Conservation (phyloP, 2,113 vertebrate genomes). For the Gnathonemus echidnorhynchus region DNA sequence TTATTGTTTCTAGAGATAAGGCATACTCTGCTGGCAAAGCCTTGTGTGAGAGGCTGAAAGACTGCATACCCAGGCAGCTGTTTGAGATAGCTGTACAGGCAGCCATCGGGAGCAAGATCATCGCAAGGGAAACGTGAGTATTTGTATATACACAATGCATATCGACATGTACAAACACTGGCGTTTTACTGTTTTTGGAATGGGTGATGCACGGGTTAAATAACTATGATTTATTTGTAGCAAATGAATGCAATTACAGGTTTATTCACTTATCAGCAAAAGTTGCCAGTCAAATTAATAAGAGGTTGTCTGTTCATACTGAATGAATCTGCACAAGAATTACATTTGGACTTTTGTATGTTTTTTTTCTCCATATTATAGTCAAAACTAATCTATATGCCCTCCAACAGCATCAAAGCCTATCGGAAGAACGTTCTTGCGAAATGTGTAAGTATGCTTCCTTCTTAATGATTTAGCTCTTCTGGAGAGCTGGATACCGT, state of each 20-base stretch:
- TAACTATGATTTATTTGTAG: not conserved
- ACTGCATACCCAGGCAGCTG: constrained; percentile 85
- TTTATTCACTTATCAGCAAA: not conserved
- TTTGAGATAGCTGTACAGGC: constrained; percentile 95
- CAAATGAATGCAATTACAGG: not conserved
- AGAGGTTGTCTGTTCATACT: not conserved
- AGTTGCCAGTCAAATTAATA: not conserved
- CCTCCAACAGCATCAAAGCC: constrained; percentile 76
- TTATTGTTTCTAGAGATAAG: constrained; percentile 48
- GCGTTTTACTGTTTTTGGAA: not conserved
- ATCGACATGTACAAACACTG: not conserved
- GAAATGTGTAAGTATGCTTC: constrained; percentile 84
- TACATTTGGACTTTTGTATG: not conserved
- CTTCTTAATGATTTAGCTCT: not conserved
- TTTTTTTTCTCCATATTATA: not conserved
- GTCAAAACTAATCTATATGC: not conserved
- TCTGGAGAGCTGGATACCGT: not conserved
- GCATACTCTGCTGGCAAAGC: constrained; percentile 73
- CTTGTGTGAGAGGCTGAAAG: constrained; percentile 82
- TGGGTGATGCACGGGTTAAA: not conserved
- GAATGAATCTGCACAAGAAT: not conserved
- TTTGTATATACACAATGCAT: not conserved
- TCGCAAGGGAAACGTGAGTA: constrained; percentile 91
- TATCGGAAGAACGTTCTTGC: constrained; percentile 90
- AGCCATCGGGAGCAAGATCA: constrained; percentile 78